Base-by-base conservation (phyloP, 1,140 invertebrate species). In the Drosophila gunungcola region DNA sequence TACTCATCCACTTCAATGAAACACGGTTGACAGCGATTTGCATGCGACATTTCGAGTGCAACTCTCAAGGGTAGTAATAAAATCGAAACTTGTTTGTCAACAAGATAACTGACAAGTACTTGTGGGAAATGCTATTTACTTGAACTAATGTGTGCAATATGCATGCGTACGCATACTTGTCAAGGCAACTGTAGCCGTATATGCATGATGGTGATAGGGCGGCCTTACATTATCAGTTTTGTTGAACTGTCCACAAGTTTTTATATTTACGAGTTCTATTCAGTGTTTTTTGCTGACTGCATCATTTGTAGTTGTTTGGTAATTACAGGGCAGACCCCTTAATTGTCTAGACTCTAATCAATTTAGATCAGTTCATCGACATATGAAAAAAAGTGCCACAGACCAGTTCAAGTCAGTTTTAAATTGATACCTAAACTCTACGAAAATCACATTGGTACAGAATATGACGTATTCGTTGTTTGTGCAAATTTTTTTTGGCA, bases 1-100 rank as follows among this genome's bases (percentile, higher is more conserved):
- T 56, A 39, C 43, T n/a, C 5, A 3, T 13, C 38, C 56, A 70
- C 75, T 79, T 75, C 46, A 57, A 25, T 38, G n/a, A 54, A 13
- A 68, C 54, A 79, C 45, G 64, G 64, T 46, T 62, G 63, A 78
- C 77, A 78, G 38, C 77, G 53, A 64, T 82, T 86, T 88, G 74
- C 65, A 65, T 64, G 58, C 48, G 53, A 25, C 32, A 16, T 21
- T 43, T 54, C 64, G 43, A 58, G 39, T 52, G 32, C 60, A 49
- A 16, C 67, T 69, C 64, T 70, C 64, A 32, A 67, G 45, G 43
- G 10, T 5, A 25, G 61, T 42, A 67, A 56, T 27, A 42, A 63
- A 36, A 43, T 41, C 38, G 42, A 45, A 75, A 57, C 62, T 41
- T 27, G 54, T 77, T 76, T 76, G 73, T 74, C 73, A 67, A 76